Evolutionary conservation across 2,888 invertebrate genomes (phyloP), one percentile per base, ranked within the genome.

Genomic region (Cantharis nigra): DNA sequence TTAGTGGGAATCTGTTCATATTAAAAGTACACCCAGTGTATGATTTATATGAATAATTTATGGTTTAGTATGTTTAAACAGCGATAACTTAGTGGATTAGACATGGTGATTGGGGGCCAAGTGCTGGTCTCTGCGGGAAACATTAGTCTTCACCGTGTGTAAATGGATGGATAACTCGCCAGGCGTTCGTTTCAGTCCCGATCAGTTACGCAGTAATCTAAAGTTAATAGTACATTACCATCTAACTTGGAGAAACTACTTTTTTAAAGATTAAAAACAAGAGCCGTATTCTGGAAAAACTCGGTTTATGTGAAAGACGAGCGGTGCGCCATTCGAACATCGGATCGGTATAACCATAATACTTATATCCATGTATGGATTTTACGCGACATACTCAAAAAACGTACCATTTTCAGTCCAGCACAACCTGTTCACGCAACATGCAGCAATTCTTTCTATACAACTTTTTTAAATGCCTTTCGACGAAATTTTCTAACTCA

Each of bases 281-380:
- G 85, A 85, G 85, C 85, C 85, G 85, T 84, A 84, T 85, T 84
- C 83, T 85, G 86, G 87, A 87, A 87, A 87, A 87, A 87, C 85
- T 83, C 78, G 82, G 83, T 85, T 85, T 85, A 81, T 81, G 81
- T 77, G 78, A 73, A 79, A 79, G 80, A 80, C 81, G 81, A 82
- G 73, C 75, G 76, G 78, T 75, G 70, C 73, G 72, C 62, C 72
- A 69, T 79, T 80, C 79, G 77, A 75, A 80, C 77, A 74, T 75
- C 74, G 71, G 74, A 77, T 69, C 80, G 78, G 76, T 79, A 80
- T 79, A 80, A 80, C 77, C 74, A 80, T 76, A 79, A 49, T 49
- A 49, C 80, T 77, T 80, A 79, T 75, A 75, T 78, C 78, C 78
- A 78, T 78, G 63, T 78, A 78, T 70, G 78, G 77, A 70, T 77